phyloP scores from a whole-genome alignment of 2,113 vertebrate genomes.

The Rafetus swinhoei region DNA sequence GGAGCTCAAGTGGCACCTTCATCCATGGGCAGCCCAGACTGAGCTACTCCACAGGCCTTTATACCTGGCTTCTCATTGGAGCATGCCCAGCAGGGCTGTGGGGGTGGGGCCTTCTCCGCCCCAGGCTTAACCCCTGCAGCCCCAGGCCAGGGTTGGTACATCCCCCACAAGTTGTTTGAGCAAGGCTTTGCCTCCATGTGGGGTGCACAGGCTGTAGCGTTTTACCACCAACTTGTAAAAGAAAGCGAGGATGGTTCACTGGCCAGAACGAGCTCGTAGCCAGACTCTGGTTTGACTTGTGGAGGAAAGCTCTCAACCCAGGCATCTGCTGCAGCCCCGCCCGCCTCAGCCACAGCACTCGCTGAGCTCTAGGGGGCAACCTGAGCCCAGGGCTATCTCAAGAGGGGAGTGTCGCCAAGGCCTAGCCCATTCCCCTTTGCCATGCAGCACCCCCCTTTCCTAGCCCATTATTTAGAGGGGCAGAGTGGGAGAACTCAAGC shows the following conservation, averaged over 20 bases:
- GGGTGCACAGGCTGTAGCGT: not conserved
- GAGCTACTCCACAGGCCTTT: too few relatives aligned
- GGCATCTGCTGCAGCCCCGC: slow-evolving; percentile 12
- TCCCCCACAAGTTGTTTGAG: not conserved
- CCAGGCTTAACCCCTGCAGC: too few relatives aligned
- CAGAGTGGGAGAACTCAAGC: not conserved
- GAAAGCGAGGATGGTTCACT: not conserved
- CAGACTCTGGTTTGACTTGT: not conserved
- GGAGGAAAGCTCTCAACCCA: not conserved
- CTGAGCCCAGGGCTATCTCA: not conserved
- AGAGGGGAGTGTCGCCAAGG: not conserved
- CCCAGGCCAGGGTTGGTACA: too few relatives aligned
- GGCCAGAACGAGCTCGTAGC: not conserved
- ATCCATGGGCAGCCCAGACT: too few relatives aligned
- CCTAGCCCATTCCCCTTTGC: not conserved
- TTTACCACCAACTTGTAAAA: not conserved
- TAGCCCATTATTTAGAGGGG: not conserved
- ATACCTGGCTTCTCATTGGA: too few relatives aligned
- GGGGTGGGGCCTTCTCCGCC: too few relatives aligned
- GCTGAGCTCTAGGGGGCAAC: not conserved
- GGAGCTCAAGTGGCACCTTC: too few relatives aligned
- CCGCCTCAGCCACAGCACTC: not conserved
- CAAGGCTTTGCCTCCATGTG: not conserved
- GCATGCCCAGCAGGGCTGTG: too few relatives aligned
- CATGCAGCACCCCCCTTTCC: not conserved